phyloP scores from a whole-genome alignment of 2,113 vertebrate species.

The Parotia lawesii region DNA sequence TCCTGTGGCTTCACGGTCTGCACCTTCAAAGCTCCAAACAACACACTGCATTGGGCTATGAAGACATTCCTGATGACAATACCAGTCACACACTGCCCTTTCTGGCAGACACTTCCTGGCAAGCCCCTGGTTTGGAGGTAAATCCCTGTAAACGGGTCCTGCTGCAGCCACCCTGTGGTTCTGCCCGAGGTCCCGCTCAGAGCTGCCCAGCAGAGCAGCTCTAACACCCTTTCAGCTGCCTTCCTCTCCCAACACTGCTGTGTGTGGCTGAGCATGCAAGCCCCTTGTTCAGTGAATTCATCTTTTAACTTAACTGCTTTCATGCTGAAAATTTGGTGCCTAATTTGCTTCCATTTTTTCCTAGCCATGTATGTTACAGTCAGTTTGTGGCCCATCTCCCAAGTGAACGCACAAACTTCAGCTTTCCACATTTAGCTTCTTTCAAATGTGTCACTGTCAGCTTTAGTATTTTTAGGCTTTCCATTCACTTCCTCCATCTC shows the following conservation, averaged over 20 bases:
- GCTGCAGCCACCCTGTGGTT: not conserved
- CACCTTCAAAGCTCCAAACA: not conserved
- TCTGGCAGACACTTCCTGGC: not conserved
- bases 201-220: not conserved
- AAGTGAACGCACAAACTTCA: not conserved
- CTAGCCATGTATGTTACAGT: not conserved
- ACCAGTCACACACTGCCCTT: not conserved
- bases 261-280: not conserved
- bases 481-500: not conserved
- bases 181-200: fast-evolving
- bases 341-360: not conserved
- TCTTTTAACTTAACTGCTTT: not conserved
- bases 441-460: not conserved
- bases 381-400: not conserved
- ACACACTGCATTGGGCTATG: not conserved
- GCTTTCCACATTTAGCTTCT: not conserved
- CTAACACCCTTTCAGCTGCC: not conserved
- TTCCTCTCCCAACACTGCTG: not conserved
- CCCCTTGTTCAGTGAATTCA: not conserved
- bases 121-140: not conserved
- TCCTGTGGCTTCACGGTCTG: not conserved
- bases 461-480: not conserved
- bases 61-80: not conserved
- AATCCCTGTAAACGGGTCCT: not conserved
- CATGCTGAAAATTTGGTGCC: not conserved